Conservation (phyloP, 2,113 vertebrate species). For the Carassius auratus region DNA sequence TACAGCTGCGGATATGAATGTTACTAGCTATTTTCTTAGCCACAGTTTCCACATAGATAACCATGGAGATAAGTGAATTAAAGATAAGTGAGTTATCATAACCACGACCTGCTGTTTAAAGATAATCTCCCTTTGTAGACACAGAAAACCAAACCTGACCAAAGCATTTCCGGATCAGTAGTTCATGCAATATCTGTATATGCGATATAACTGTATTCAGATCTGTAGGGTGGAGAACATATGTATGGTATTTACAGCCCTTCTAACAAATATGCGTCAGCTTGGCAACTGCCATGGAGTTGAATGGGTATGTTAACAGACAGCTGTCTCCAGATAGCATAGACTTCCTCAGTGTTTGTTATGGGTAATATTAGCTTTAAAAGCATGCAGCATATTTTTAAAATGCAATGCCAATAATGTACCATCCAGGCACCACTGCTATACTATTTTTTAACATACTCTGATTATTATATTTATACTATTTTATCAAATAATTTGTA, state of each 20-base stretch:
- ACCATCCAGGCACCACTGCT: neutral
- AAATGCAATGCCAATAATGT: neutral
- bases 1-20: neutral
- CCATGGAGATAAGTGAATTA: neutral
- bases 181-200: neutral
- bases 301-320: neutral
- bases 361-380: neutral
- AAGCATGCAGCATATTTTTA: neutral
- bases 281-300: neutral
- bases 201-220: neutral
- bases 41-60: neutral
- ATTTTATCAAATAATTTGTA: neutral
- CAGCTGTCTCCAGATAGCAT: neutral
- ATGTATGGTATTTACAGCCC: neutral
- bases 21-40: neutral
- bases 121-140: neutral
- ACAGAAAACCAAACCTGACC: neutral
- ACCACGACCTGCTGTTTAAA: neutral
- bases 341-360: neutral
- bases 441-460: neutral
- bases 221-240: neutral
- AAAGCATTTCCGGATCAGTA: neutral
- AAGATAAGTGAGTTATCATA: conserved; percentile 6
- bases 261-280: neutral
- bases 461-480: neutral